Base-by-base conservation (phyloP, 2,113 vertebrate genomes). In the Psittacus erithacus region DNA sequence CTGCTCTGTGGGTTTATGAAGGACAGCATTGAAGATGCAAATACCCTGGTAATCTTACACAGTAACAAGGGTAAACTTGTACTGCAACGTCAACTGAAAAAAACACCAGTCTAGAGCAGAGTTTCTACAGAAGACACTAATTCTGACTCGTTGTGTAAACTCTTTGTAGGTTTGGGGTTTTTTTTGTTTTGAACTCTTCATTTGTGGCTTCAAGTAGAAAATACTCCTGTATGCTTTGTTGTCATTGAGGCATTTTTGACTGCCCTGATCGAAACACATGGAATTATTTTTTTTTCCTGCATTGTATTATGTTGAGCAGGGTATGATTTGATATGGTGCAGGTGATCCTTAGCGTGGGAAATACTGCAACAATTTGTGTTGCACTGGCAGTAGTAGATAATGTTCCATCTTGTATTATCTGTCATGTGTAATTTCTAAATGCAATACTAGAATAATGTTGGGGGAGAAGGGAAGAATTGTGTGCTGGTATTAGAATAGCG, bases 391-490 rank as follows among this genome's bases (percentile, higher is more conserved):
- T 17, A 70, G 64, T 67, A 91, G 52, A 53, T 85, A 90, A 81
- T 80, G 27, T 74, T 76, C 50, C 77, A 41, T 82, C 71, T 92
- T 9, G 0, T 87, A 43, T 62, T 87, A 59, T 69, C 91, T 89
- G 62, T 77, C 70, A 60, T 29, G 41, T 73, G 38, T 59, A 89
- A 73, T 95, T 91, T 86, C 64, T 95, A 93, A 89, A 82, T 85
- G 52, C 38, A 53, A 17, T 79, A 43, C n/a, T 65, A 13, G 44
- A 62, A 78, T 67, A 50, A 22, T 18, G 29, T 6, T 79, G 29
- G 31, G 53, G 35, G 5, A 78, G 62, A 86, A 47, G 27, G 20
- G 57, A 27, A 70, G 70, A 44, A 57, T 33, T 75, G 23, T 60
- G 28, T 79, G 9, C 69, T 81, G 9, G 5, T 53, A 91, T 73